Conservation (phyloP, 2,113 vertebrate genomes). For the Chroicocephalus ridibundus region DNA sequence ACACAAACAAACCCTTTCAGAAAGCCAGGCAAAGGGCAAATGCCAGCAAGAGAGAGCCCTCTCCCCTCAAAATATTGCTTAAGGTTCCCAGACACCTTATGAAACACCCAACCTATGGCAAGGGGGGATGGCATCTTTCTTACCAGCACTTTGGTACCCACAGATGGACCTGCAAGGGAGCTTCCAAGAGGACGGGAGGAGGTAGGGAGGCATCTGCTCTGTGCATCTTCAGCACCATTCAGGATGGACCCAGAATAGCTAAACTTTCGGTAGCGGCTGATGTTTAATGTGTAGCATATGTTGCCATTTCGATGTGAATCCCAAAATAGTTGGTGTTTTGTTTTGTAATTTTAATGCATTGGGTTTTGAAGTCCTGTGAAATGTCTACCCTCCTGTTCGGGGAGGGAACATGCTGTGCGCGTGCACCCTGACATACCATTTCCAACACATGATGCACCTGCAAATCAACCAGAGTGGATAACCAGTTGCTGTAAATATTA, state of each 20-base stretch:
- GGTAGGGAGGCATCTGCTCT: not conserved
- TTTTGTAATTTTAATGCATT: not conserved
- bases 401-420: not conserved
- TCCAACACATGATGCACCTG: not conserved
- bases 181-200: not conserved
- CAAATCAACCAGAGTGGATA: not conserved
- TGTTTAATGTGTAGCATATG: conserved; percentile 37
- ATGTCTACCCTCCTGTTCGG: not conserved
- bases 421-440: not conserved
- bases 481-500: not conserved
- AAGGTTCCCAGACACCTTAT: not conserved
- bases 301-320: conserved; percentile 29
- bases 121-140: not conserved
- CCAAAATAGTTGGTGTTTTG: conserved; percentile 33
- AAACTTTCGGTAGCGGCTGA: conserved; percentile 7
- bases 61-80: not conserved
- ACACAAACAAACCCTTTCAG: conserved; percentile 23
- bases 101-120: not conserved
- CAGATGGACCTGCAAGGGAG: not conserved
- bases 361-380: not conserved
- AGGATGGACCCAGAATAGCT: conserved; percentile 44
- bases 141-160: not conserved
- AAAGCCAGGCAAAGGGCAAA: conserved; percentile 22
- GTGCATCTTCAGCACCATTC: not conserved
- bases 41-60: not conserved